Evolutionary conservation across 2,113 vertebrate genomes (phyloP).

Genomic region (Thamnophis sirtalis): DNA sequence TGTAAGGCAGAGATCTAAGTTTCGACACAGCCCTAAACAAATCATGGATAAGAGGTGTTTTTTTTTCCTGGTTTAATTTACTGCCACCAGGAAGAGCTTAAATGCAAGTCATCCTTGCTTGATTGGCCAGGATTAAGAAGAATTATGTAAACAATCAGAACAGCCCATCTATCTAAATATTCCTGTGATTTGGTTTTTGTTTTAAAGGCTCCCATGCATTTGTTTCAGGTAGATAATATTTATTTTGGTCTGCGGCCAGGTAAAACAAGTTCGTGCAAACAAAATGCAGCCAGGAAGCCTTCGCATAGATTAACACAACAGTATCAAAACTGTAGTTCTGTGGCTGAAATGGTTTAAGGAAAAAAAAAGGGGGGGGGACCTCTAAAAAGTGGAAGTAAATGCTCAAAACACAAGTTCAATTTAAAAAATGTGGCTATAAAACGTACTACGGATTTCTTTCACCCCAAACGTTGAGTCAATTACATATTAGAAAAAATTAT

Average conservation of each 20-base stretch:
- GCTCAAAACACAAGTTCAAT: neutral
- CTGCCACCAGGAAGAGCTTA: neutral
- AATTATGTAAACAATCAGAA: neutral
- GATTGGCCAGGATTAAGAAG: neutral
- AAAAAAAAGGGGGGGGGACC: rapidly evolving
- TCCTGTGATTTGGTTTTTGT: neutral
- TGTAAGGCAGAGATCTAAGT: neutral
- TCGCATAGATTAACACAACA: neutral
- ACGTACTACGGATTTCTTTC: neutral
- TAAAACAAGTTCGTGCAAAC: neutral
- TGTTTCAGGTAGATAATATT: neutral
- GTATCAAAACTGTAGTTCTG: neutral
- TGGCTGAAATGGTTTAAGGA: neutral
- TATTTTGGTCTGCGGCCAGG: neutral
- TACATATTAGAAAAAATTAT: too few relatives aligned
- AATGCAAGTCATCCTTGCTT: neutral
- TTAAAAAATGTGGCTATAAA: neutral
- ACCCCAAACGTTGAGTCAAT: neutral
- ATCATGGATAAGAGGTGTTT: neutral
- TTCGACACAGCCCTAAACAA: neutral
- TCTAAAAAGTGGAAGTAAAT: neutral
- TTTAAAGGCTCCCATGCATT: neutral
- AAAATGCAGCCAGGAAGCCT: neutral
- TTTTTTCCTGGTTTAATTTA: neutral
- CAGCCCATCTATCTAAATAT: neutral